These are phyloP conservation scores for Drosophila sp. DNA, from an alignment of 1,140 invertebrate species.

Conservation along the genomic window DNA sequence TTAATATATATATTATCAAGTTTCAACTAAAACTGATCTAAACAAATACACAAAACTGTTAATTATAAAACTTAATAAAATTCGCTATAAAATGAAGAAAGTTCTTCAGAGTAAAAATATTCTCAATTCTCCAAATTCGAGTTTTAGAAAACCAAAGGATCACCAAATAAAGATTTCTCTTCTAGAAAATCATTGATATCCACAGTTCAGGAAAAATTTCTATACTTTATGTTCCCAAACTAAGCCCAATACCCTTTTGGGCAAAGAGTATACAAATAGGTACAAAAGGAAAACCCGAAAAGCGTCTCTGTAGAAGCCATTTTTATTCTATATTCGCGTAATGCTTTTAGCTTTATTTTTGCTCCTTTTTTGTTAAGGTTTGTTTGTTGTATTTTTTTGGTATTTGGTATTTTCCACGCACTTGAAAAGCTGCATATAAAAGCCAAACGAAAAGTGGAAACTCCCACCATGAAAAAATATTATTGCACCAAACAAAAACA, in stretches of 20 bases:
- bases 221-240: too few relatives aligned
- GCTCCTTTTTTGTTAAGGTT: conserved; percentile 22
- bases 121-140: too few relatives aligned
- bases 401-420: conserved; percentile 38
- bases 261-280: neutral
- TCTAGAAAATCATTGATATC: too few relatives aligned
- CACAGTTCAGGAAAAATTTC: too few relatives aligned
- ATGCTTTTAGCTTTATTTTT: conserved; percentile 54
- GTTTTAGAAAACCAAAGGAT: too few relatives aligned
- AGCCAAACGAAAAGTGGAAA: conserved; percentile 49
- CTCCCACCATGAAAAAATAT: conserved; percentile 17
- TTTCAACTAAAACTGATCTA: too few relatives aligned
- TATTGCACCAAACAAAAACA: neutral
- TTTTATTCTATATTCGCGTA: conserved; percentile 40
- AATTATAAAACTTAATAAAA: too few relatives aligned
- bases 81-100: too few relatives aligned
- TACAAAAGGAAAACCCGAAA: neutral
- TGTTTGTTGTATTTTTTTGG: conserved; percentile 26
- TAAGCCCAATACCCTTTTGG: neutral
- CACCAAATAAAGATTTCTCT: too few relatives aligned
- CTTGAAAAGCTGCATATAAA: conserved; percentile 64
- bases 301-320: conserved; percentile 28
- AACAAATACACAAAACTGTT: too few relatives aligned
- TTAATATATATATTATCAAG: too few relatives aligned
- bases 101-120: too few relatives aligned